Conservation (phyloP, 2,888 invertebrate species). For the Crossocerus cetratus region DNA sequence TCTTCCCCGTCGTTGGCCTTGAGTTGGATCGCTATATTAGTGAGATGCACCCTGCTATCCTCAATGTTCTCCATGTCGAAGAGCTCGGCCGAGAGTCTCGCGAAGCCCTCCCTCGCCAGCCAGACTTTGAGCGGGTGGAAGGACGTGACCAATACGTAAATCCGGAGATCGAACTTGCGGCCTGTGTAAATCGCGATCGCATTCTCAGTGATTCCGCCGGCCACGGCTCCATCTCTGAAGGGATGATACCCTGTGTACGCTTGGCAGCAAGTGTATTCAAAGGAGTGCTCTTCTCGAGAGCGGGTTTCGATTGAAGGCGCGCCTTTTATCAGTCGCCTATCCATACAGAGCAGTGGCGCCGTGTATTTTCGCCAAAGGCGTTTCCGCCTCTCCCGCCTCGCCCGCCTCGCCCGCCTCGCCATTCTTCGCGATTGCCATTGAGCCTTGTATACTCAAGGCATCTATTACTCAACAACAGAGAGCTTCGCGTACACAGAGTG, state of each 20-base stretch:
- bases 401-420: too few species aligned
- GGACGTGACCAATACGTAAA: slow-evolving; percentile 81
- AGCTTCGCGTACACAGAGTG: too few species aligned
- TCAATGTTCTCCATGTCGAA: slow-evolving; percentile 80
- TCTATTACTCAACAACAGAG: slow-evolving; percentile 18
- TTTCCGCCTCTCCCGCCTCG: too few species aligned
- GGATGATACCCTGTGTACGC: slow-evolving; percentile 9
- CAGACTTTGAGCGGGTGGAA: slow-evolving; percentile 77
- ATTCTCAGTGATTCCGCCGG: too few species aligned
- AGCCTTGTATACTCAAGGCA: slow-evolving; percentile 4
- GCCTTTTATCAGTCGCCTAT: too few species aligned
- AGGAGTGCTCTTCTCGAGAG: neutral
- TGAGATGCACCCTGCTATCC: slow-evolving; percentile 80
- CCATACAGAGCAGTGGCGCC: too few species aligned
- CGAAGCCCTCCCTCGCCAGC: slow-evolving; percentile 82
- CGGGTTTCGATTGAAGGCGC: too few species aligned
- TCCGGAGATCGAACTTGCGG: slow-evolving; percentile 81
- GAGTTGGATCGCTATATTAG: slow-evolving; percentile 80
- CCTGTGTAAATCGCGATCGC: slow-evolving; percentile 64
- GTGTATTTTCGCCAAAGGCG: too few species aligned
- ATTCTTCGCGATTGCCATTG: too few species aligned
- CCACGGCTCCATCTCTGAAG: slow-evolving; percentile 49
- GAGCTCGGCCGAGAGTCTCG: slow-evolving; percentile 80
- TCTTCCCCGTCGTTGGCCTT: slow-evolving; percentile 39
- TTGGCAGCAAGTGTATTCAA: neutral